A percentile compares a stretch with the other conserved stretches of the same genome.
These are phyloP conservation scores for Bombyx huttoni DNA, from an alignment of 2,888 invertebrate genomes.

Conservation along the genomic window DNA sequence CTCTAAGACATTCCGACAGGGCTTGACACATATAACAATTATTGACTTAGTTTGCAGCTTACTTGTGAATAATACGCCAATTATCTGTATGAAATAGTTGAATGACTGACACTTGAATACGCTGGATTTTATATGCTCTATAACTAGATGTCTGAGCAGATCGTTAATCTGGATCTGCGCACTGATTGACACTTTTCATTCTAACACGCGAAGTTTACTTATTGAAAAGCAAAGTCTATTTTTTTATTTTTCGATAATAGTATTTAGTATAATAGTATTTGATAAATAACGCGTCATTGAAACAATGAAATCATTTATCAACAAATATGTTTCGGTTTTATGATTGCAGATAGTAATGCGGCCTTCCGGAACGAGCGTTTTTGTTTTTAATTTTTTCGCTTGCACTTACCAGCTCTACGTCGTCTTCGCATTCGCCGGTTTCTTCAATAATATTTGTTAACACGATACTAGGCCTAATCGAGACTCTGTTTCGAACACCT, in stretches of 20 bases:
- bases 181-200: background rate
- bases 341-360: background rate
- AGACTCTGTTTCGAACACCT: constrained; percentile 40
- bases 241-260: background rate
- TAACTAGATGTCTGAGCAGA: background rate
- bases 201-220: background rate
- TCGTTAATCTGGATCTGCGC: background rate
- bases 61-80: background rate
- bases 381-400: background rate
- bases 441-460: constrained; percentile 59
- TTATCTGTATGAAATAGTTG: background rate
- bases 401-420: constrained; percentile 45
- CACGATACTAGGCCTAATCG: constrained; percentile 52
- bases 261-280: background rate
- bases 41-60: background rate
- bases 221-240: background rate
- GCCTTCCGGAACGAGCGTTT: background rate
- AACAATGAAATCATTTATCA: background rate
- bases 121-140: background rate
- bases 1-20: no score
- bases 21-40: no score
- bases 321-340: background rate
- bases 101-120: background rate
- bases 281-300: background rate
- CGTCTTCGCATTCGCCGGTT: constrained; percentile 39